Conservation (phyloP, 2,888 invertebrate species). For the Achlya flavicornis region DNA sequence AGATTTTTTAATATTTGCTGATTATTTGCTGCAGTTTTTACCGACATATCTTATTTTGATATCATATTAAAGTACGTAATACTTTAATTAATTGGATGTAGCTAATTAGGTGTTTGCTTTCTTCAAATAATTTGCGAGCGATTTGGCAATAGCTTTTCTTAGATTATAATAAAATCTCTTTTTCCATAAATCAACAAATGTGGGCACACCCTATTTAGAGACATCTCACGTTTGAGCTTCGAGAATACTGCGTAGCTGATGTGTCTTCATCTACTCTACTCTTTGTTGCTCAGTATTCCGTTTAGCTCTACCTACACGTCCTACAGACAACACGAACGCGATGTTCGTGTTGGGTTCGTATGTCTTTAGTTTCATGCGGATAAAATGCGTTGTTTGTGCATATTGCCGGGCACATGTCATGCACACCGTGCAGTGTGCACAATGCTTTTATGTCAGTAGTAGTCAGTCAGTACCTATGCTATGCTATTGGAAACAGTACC, state of each 20-base stretch:
- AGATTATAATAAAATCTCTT: background rate
- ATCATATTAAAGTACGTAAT: too few species aligned
- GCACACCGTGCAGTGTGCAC: constrained; percentile 30
- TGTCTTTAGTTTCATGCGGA: background rate
- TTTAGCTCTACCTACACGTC: background rate
- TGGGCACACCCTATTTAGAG: background rate
- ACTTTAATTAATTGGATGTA: too few species aligned
- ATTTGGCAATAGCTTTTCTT: background rate
- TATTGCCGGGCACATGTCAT: constrained; percentile 10
- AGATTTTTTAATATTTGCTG: too few species aligned
- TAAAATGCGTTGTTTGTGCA: constrained; percentile 2
- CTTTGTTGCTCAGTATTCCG: background rate
- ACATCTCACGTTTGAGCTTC: background rate
- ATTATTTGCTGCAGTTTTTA: too few species aligned
- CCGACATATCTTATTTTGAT: too few species aligned
- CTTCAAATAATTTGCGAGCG: too few species aligned
- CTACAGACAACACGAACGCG: too few species aligned
- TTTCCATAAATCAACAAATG: background rate
- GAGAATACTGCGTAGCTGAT: background rate
- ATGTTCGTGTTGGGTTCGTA: background rate
- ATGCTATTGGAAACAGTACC: constrained; percentile 46
- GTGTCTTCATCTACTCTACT: background rate
- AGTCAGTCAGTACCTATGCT: constrained; percentile 15
- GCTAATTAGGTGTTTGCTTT: too few species aligned
- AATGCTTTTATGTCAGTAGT: constrained; percentile 28